Conservation (phyloP, 2,797 vertebrate genomes). For the Chelon auratus region DNA sequence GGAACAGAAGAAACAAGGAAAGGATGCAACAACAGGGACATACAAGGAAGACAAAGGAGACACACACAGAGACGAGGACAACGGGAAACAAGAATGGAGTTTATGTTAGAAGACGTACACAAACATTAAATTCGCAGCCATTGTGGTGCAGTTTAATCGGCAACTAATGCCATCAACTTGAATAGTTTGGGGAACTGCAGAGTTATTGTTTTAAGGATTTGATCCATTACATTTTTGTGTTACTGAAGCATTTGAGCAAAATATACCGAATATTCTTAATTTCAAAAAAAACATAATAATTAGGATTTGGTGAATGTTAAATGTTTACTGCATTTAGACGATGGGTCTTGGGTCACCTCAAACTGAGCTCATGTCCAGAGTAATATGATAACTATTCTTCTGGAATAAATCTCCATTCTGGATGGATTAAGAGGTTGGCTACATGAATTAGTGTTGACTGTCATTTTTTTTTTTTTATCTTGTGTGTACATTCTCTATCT, state of each 20-base stretch:
- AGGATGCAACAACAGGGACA: conserved; percentile 51
- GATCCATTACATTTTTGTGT: too few species aligned
- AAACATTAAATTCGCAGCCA: conserved; percentile 35
- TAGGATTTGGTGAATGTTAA: neutral
- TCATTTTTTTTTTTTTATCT: neutral
- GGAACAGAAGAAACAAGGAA: conserved; percentile 48
- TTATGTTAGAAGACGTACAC: conserved; percentile 75
- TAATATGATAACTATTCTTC: neutral
- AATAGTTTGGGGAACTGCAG: neutral
- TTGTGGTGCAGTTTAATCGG: conserved; percentile 5
- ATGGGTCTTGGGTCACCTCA: neutral
- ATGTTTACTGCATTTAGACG: neutral
- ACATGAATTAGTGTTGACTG: too few species aligned
- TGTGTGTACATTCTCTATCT: conserved; percentile 1
- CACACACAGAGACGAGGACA: conserved; percentile 70
- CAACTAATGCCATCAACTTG: neutral
- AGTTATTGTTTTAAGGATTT: conserved; percentile 15
- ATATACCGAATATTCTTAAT: neutral
- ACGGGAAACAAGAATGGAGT: conserved; percentile 76
- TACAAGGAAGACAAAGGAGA: conserved; percentile 67
- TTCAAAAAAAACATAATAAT: neutral
- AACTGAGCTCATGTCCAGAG: neutral
- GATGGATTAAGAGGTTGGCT: neutral
- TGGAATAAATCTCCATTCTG: neutral
- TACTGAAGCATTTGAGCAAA: neutral